Evolutionary conservation across 2,797 vertebrate genomes (phyloP).

Genomic region (Muscicapa striata): DNA sequence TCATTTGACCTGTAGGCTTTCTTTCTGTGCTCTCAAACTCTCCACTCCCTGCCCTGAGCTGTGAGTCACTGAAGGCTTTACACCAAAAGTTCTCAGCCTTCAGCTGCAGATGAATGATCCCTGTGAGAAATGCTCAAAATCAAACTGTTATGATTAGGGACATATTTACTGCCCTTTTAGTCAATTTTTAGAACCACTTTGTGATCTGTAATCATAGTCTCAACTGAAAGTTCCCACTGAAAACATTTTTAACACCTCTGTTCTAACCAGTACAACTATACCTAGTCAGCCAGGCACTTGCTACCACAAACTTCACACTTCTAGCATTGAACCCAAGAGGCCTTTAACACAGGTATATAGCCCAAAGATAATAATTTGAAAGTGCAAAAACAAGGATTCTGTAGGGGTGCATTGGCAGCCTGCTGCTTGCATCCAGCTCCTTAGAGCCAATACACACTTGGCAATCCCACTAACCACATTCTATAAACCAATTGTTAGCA

Average conservation of each 20-base stretch:
- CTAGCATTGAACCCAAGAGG: background rate
- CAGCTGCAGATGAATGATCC: background rate
- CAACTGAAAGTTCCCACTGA: background rate
- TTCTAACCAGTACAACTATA: background rate
- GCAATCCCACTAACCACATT: slow-evolving; percentile 13
- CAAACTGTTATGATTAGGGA: background rate
- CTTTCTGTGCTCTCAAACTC: background rate
- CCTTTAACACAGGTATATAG: background rate
- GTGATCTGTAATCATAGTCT: background rate
- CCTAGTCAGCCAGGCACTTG: background rate
- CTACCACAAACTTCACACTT: background rate
- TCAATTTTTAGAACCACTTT: background rate
- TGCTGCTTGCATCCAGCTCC: background rate
- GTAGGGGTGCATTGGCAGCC: background rate
- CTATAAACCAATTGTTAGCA: slow-evolving; percentile 18
- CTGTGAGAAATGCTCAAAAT: background rate
- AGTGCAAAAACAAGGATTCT: background rate
- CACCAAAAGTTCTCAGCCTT: background rate
- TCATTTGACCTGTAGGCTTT: accelerated
- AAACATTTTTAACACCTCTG: background rate
- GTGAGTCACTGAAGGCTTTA: background rate
- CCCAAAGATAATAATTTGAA: background rate
- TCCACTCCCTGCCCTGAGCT: background rate
- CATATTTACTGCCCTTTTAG: background rate
- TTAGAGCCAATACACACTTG: background rate